Evolutionary conservation across 2,888 invertebrate species (phyloP), one percentile per base, ranked within the genome.

Genomic region (Ectropis crepuscularia): DNA sequence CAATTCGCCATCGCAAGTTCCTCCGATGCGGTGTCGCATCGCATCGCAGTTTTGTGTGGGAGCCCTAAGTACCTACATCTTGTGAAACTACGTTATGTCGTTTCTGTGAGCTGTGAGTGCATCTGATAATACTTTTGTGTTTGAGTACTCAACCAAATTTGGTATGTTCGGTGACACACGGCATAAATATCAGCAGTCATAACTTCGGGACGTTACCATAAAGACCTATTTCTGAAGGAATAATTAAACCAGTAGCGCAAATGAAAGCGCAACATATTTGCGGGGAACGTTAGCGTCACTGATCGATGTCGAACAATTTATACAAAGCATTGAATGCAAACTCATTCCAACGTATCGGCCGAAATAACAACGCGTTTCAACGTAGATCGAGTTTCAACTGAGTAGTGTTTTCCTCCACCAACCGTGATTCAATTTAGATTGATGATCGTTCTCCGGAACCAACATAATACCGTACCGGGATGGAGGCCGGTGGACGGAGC

Each of bases 341-440:
- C 72, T 69, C 70, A 68, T 68, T 68, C 54, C 68, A 65, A 71
- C 64, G 69, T 70, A 68, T 69, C 66, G 69, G 69, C 48, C 63
- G 55, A 65, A 72, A 69, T 61, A 68, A 67, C 70, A 68, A 57
- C 60, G 65, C 66, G 53, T 57, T 67, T 59, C 63, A 67, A 61
- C 68, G 63, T 68, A 69, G 70, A 72, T 70, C 66, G 70, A 70
- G 68, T 72, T 72, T 65, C 72, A 63, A 69, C 59, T 68, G 65
- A 65, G 69, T 69, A 67, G 67, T 70, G 72, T 70, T 72, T 72
- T 70, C 70, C 72, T 72, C 66, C 66, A 48, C 67, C 51, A 53
- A 64, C 61, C 71, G 69, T 71, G 71, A 71, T 73, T 73, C 69
- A 71, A 69, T 73, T 71, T 71, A 71, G 68, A 73, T 71, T 73